phyloP scores from a whole-genome alignment of 2,888 invertebrate species.

The Piscicola geometra region DNA sequence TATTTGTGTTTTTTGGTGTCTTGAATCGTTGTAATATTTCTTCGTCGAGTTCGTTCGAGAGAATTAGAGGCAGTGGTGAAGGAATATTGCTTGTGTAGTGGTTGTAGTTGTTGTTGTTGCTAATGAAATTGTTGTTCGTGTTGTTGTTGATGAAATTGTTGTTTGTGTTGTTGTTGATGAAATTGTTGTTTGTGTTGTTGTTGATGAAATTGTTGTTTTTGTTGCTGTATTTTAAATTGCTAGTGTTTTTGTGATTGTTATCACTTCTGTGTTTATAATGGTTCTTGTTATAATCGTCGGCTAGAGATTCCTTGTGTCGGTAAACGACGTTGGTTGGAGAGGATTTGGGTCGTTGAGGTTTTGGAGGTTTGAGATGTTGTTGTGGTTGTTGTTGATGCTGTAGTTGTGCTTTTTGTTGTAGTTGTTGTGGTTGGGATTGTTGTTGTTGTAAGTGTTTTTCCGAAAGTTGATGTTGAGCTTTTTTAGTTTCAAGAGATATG shows the following conservation, averaged over 20 bases:
- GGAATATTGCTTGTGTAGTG: not conserved
- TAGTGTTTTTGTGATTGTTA: not conserved
- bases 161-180: not conserved
- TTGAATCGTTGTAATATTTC: not conserved
- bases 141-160: not conserved
- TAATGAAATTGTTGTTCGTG: not conserved
- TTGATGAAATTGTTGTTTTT: too few relatives aligned
- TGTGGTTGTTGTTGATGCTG: too few relatives aligned
- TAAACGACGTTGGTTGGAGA: not conserved
- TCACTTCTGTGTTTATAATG: not conserved
- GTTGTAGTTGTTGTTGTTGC: not conserved
- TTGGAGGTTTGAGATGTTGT: not conserved
- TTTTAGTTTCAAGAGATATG: too few relatives aligned
- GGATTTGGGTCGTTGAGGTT: not conserved
- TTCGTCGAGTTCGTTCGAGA: not conserved
- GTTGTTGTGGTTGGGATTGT: too few relatives aligned
- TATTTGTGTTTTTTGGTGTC: not conserved
- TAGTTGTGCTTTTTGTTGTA: too few relatives aligned
- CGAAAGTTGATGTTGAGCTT: too few relatives aligned
- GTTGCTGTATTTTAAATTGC: too few relatives aligned
- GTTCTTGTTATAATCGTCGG: not conserved
- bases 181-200: too few relatives aligned
- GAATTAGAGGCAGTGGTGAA: not conserved
- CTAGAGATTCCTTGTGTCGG: not conserved
- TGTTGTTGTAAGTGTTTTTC: too few relatives aligned